These are phyloP conservation scores for Oncorhynchus kisutch DNA, from an alignment of 2,113 vertebrate genomes.

Conservation along the genomic window DNA sequence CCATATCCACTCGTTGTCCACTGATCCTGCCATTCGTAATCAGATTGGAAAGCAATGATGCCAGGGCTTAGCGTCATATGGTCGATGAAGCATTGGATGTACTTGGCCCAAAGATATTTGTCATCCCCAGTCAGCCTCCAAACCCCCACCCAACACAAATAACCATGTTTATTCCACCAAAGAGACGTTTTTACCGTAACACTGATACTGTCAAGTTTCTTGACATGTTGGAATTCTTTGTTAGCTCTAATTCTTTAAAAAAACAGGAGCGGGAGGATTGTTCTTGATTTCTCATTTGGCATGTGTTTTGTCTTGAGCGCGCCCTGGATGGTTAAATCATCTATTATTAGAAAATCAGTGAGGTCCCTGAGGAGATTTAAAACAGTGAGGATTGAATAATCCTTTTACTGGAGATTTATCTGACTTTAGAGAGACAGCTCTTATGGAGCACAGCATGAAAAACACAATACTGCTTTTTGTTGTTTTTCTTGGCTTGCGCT, in stretches of 20 bases:
- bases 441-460: neutral
- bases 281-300: no score
- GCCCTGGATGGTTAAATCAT: neutral
- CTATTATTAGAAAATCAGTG: neutral
- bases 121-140: neutral
- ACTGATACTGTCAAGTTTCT: no score
- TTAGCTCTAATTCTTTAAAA: no score
- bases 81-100: neutral
- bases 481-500: neutral
- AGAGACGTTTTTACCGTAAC: neutral
- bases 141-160: neutral
- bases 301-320: neutral
- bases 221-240: no score
- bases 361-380: neutral
- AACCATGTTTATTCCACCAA: neutral
- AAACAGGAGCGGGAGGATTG: no score
- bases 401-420: neutral
- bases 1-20: no score
- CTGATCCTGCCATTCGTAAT: neutral
- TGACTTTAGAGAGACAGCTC: neutral
- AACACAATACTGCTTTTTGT: neutral
- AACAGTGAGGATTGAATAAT: neutral
- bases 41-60: neutral
- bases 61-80: no score
- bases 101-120: neutral